Conservation (phyloP, 2,113 vertebrate species). For the Ceratotherium simum region DNA sequence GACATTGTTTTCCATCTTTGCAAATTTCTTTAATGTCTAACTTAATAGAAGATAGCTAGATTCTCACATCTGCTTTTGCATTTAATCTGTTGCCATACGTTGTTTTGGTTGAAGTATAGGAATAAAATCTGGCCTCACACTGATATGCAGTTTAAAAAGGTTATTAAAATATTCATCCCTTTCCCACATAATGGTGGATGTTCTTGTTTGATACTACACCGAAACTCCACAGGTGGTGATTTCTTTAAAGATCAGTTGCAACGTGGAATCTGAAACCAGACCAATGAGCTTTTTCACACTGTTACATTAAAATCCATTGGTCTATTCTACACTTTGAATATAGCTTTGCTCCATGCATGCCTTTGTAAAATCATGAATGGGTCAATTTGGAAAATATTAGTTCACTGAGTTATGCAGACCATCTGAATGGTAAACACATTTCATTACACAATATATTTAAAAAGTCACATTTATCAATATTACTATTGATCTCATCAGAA, state of each 20-base stretch:
- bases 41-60: neutral
- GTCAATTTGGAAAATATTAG: slow-evolving; percentile 24
- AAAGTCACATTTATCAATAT: neutral
- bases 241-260: slow-evolving; percentile 7
- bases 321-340: neutral
- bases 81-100: neutral
- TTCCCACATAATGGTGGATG: neutral
- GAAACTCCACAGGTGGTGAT: neutral
- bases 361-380: slow-evolving; percentile 31
- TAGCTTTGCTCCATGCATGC: neutral
- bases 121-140: neutral
- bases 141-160: neutral
- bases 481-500: neutral
- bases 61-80: neutral
- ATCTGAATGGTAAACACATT: neutral
- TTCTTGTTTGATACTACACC: neutral
- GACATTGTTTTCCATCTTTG: neutral
- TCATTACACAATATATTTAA: neutral
- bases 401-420: neutral
- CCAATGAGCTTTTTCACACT: neutral
- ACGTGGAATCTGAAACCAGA: neutral
- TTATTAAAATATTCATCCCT: neutral
- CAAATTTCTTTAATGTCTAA: slow-evolving; percentile 12
- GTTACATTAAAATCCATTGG: neutral
- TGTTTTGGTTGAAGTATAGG: neutral